Conservation (phyloP, 2,888 invertebrate genomes). For the Thymelicus acteon region DNA sequence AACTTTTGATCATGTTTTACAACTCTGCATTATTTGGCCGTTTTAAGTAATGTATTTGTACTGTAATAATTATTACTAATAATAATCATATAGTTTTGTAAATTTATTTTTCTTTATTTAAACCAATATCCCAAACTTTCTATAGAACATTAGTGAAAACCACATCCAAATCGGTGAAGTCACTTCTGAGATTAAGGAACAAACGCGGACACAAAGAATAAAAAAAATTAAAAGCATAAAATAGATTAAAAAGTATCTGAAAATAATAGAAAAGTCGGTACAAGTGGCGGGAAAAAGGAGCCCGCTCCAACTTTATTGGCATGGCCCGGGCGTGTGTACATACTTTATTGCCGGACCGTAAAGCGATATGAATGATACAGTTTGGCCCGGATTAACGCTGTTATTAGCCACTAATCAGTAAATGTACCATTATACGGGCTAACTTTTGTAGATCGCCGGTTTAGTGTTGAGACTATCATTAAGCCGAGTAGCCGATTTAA, state of each 20-base stretch:
- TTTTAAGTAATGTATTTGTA: constrained; percentile 1
- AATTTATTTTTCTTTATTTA: too few relatives aligned
- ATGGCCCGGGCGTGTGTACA: constrained; percentile 48
- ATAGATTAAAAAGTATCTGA: too few relatives aligned
- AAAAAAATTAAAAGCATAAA: too few relatives aligned
- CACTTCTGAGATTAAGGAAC: too few relatives aligned
- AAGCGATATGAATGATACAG: constrained; percentile 73
- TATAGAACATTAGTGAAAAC: too few relatives aligned
- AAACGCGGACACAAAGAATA: too few relatives aligned
- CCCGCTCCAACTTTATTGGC: constrained; percentile 56
- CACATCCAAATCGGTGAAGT: too few relatives aligned
- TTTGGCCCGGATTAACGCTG: constrained; percentile 60
- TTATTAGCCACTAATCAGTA: constrained; percentile 50
- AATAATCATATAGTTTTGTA: too few relatives aligned
- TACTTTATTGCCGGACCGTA: constrained; percentile 63
- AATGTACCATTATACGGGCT: constrained; percentile 23
- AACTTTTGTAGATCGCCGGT: constrained; percentile 35
- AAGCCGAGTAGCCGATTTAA: background rate
- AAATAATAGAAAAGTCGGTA: too few relatives aligned
- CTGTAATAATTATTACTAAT: constrained; percentile 8
- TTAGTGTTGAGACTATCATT: constrained; percentile 6
- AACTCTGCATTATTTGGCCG: background rate
- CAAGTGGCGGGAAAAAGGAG: constrained; percentile 47
- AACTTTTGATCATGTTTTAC: constrained; percentile 13
- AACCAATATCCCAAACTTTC: too few relatives aligned